Evolutionary conservation across 2,113 vertebrate genomes (phyloP).

Genomic region (Gallinago media): DNA sequence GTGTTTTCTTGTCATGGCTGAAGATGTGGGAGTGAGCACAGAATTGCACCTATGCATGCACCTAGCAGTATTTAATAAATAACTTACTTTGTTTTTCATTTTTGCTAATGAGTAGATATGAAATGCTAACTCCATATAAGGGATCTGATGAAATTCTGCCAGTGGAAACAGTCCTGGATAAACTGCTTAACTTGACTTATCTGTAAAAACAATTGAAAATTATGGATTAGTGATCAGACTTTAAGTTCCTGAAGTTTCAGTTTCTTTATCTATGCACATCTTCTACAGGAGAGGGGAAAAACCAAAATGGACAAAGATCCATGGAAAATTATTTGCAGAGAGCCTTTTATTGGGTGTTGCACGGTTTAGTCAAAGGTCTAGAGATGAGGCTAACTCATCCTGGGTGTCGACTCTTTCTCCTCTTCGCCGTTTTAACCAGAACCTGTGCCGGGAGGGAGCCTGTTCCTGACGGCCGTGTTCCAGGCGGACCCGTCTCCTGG

Average conservation of each 20-base stretch:
- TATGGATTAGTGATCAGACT: neutral
- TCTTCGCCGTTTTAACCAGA: neutral
- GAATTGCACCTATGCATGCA: neutral
- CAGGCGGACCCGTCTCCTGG: neutral
- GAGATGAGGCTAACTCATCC: neutral
- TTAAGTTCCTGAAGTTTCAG: neutral
- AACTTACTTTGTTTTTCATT: constrained; percentile 73
- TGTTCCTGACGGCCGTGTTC: neutral
- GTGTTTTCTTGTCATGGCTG: neutral
- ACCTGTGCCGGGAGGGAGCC: neutral
- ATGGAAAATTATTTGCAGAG: neutral
- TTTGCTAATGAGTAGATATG: neutral
- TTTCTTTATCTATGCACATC: fast-evolving
- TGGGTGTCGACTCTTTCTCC: fast-evolving
- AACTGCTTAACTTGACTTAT: neutral
- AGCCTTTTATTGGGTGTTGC: neutral
- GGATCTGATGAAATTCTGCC: neutral
- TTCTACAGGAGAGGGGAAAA: neutral
- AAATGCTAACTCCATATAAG: neutral
- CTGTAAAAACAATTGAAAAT: constrained; percentile 37
- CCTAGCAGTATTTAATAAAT: constrained; percentile 51
- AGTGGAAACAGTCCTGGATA: neutral
- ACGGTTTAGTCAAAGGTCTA: neutral
- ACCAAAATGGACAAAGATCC: fast-evolving
- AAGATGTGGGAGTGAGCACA: neutral